Base-by-base conservation (phyloP, 2,113 vertebrate species). In the Neolamprologus longior region DNA sequence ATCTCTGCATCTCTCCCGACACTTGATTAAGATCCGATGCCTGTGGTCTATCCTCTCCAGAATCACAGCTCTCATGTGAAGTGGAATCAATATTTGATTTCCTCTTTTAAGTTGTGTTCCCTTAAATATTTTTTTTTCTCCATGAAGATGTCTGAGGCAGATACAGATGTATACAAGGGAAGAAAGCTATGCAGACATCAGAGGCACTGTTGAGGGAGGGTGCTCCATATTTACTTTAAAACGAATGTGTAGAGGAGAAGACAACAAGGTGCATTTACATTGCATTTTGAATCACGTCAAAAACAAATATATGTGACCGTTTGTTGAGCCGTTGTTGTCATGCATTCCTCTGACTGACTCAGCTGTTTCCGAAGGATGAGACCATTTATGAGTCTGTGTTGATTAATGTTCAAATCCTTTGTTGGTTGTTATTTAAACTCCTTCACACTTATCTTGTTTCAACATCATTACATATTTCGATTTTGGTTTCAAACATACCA, bases 1-100 rank as follows among this genome's bases (percentile, higher is more conserved):
- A 94, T 94, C 94, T 94, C 92, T 90, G 91, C 89, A 92, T 94
- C 89, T 92, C 91, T 95, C 93, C 90, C 21, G 86, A 93, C 90
- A 91, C 91, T 93, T 90, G 90, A 93, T 94, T 89, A 93, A 88
- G 90, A 91, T 90, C 90, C 24, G 79, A 89, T 54, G 91, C 87
- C 90, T 91, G 89, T 88, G 90, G 92, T 94, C 89, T 79, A 85
- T 89, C 88, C 89, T 94, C 91, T 91, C 66, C 78, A 91, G 86
- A 89, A 81, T 85, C 78, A 82, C 11, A 5, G 35, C 83, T 88
- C 87, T 93, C 83, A 71, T 91, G 88, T 91, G 80, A 52, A 89
- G 90, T 83, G 83, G 82, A 95, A 91, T 95, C 90, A 94, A 93
- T 92, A 93, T 93, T 93, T 94, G 78, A 92, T 92, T 90, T 86